These are phyloP conservation scores for Tetragonula carbonaria DNA, from an alignment of 2,888 invertebrate genomes.

Conservation along the genomic window DNA sequence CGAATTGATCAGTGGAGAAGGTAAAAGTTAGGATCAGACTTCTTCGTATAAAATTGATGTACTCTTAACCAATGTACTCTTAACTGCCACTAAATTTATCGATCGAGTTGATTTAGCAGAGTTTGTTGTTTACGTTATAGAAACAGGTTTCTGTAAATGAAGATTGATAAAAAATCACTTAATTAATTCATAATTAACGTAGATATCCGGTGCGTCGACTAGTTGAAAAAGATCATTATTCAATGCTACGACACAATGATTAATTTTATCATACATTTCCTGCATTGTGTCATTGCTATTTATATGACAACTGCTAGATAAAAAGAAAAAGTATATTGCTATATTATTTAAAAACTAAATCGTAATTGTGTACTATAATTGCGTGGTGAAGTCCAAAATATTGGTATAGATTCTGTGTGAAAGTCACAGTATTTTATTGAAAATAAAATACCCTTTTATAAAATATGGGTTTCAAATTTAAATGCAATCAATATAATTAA, in stretches of 20 bases:
- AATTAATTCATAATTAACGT: not conserved
- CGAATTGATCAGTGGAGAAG: too few relatives aligned
- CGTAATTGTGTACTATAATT: not conserved
- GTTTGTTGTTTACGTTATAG: too few relatives aligned
- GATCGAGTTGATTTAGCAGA: too few relatives aligned
- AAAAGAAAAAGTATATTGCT: not conserved
- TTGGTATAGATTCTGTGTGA: not conserved
- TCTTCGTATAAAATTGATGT: too few relatives aligned
- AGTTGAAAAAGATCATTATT: conserved; percentile 14
- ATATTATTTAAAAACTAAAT: not conserved
- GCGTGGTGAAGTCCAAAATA: not conserved
- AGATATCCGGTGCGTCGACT: not conserved
- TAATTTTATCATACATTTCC: conserved; percentile 43
- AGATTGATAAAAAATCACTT: not conserved
- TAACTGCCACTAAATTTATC: too few relatives aligned
- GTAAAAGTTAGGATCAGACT: too few relatives aligned
- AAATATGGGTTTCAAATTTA: not conserved
- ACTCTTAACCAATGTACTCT: too few relatives aligned
- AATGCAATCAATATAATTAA: too few relatives aligned
- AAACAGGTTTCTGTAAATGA: not conserved
- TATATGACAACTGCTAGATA: not conserved
- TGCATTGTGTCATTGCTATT: not conserved
- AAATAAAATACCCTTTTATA: too few relatives aligned
- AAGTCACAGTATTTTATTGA: too few relatives aligned
- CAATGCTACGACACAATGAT: conserved; percentile 2